Percentiles rank a stretch among this genome's conserved stretches.
phyloP scores from a whole-genome alignment of 1,140 invertebrate species.

The Leptonema lineaticorne region DNA sequence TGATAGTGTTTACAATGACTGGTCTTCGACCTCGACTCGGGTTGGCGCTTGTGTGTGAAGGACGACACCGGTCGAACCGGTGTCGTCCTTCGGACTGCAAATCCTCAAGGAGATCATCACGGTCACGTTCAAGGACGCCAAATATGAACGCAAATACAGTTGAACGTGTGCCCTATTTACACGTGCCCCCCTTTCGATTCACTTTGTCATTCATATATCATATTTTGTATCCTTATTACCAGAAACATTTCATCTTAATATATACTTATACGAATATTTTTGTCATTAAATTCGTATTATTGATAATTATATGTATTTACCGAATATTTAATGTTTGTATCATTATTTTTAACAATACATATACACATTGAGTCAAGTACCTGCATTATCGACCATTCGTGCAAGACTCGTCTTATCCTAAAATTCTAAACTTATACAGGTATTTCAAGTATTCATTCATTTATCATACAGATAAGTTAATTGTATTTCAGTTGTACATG shows the following conservation, averaged over 20 bases:
- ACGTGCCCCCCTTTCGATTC: background rate
- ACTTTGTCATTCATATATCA: background rate
- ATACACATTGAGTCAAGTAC: no score
- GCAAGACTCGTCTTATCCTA: background rate
- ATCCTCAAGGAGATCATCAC: no score
- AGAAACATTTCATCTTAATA: background rate
- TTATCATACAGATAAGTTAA: background rate
- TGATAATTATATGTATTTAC: no score
- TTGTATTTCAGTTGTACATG: background rate
- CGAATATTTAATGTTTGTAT: no score
- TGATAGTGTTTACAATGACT: no score
- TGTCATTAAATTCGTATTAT: no score
- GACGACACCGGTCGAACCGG: background rate
- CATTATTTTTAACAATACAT: no score
- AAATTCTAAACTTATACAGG: background rate
- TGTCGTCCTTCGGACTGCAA: no score
- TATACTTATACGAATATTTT: background rate
- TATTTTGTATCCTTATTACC: background rate
- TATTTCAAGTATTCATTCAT: background rate
- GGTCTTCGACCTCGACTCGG: no score
- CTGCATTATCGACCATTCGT: no score
- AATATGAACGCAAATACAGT: background rate
- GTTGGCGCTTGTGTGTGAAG: no score
- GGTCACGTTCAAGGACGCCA: slow-evolving; percentile 11
- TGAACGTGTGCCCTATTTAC: background rate